These are phyloP conservation scores for Geopemphigus sp. DNA, from an alignment of 1,140 invertebrate genomes.

Conservation along the genomic window DNA sequence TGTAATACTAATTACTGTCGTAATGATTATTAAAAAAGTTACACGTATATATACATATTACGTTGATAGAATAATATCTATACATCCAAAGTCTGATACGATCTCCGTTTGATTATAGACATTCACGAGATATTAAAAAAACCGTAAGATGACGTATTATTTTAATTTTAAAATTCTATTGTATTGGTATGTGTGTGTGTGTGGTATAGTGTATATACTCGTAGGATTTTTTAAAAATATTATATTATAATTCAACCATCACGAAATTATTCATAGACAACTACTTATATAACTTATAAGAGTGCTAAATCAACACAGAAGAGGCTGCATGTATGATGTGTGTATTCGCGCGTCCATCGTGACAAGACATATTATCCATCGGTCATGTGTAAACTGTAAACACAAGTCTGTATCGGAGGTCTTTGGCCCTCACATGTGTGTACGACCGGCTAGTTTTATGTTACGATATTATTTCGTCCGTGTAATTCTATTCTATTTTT, in stretches of 20 bases:
- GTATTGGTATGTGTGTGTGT: not conserved
- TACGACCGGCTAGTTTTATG: constrained; percentile 33
- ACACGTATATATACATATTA: no score
- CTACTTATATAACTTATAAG: not conserved
- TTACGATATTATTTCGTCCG: constrained; percentile 4
- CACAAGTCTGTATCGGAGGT: constrained; percentile 29
- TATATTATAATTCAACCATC: not conserved
- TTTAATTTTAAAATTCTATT: not conserved
- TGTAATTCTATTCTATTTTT: constrained; percentile 20
- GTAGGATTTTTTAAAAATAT: not conserved
- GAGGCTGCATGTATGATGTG: not conserved
- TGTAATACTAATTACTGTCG: no score
- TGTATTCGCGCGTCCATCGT: constrained; percentile 26
- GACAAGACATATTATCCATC: constrained; percentile 29
- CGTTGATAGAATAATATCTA: not conserved
- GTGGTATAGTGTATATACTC: not conserved
- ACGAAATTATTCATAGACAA: constrained; percentile 32
- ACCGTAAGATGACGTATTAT: not conserved
- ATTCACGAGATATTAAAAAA: not conserved
- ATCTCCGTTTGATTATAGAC: not conserved
- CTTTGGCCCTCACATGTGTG: constrained; percentile 39
- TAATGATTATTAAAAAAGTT: no score
- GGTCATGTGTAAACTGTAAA: constrained; percentile 29
- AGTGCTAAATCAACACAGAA: constrained; percentile 34
- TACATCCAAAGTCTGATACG: not conserved